Evolutionary conservation across 1,140 invertebrate genomes (phyloP).

Genomic region (Hylaeus anthracinus): DNA sequence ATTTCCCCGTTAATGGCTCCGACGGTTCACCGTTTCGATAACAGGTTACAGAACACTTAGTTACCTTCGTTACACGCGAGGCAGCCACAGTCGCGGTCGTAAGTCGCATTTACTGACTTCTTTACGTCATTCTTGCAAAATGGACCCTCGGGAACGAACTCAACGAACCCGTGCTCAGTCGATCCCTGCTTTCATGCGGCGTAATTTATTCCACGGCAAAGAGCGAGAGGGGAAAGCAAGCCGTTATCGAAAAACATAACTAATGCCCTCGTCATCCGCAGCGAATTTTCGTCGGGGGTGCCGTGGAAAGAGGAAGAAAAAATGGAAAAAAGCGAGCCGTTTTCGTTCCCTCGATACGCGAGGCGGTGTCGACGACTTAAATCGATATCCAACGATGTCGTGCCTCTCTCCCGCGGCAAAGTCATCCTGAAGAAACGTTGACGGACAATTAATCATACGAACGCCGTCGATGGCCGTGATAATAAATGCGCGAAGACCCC

Average conservation of each 20-base stretch:
- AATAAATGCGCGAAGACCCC: conserved; percentile 50
- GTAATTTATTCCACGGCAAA: conserved; percentile 23
- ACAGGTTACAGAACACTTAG: conserved; percentile 16
- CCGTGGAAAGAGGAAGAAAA: background rate
- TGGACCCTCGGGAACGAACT: background rate
- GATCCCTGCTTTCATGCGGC: background rate
- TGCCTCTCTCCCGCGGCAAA: conserved; percentile 48
- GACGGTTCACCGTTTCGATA: conserved; percentile 14
- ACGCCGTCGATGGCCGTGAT: conserved; percentile 28
- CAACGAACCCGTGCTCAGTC: background rate
- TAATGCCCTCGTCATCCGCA: conserved; percentile 40
- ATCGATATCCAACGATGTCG: conserved; percentile 53
- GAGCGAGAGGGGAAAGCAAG: background rate
- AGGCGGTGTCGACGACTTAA: conserved; percentile 16
- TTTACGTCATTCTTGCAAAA: conserved; percentile 14
- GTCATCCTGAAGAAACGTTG: conserved; percentile 44
- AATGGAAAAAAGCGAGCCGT: background rate
- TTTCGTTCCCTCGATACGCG: conserved; percentile 5
- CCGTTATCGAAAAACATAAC: conserved; percentile 44
- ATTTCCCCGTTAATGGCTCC: conserved; percentile 15
- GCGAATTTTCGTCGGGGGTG: conserved; percentile 35
- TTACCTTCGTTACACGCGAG: conserved; percentile 2
- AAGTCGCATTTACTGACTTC: conserved; percentile 8
- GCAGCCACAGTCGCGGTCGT: background rate
- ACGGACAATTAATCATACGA: conserved; percentile 60